A percentile compares a stretch with the other conserved stretches of the same genome.
These are phyloP conservation scores for Drosophila stalkeri DNA, from an alignment of 2,888 invertebrate species.

Conservation along the genomic window DNA sequence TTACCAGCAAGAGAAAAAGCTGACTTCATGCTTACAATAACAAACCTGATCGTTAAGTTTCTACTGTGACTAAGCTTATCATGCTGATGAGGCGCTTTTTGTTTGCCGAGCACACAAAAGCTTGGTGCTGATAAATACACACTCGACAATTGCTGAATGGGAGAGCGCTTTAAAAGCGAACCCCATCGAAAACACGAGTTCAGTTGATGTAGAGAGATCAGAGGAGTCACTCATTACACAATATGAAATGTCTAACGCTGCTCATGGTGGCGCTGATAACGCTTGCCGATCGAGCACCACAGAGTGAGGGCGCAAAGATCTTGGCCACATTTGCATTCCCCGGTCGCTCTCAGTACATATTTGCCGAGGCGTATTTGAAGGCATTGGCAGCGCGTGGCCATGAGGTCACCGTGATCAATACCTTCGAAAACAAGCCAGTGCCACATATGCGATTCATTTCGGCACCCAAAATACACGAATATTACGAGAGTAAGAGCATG, in stretches of 20 bases:
- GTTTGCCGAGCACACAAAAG: not conserved
- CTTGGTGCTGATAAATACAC: constrained; percentile 23
- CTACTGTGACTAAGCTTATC: not conserved
- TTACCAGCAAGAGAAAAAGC: not conserved
- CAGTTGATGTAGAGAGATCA: constrained; percentile 16
- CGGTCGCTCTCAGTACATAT: constrained; percentile 39
- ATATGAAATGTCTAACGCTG: constrained; percentile 39
- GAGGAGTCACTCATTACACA: not conserved
- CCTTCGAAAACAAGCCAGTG: constrained; percentile 49
- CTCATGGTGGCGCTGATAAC: constrained; percentile 23
- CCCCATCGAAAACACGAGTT: not conserved
- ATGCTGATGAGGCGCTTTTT: constrained; percentile 35
- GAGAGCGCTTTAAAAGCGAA: constrained; percentile 12
- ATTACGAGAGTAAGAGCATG: constrained; percentile 26
- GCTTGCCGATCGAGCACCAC: constrained; percentile 18
- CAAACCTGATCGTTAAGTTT: not conserved
- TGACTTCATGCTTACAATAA: not conserved
- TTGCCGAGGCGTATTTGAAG: constrained; percentile 58
- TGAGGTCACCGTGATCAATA: constrained; percentile 81
- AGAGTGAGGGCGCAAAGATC: constrained; percentile 61
- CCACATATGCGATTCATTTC: constrained; percentile 63
- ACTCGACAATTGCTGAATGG: not conserved
- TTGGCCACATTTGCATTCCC: constrained; percentile 66
- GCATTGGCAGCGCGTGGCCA: constrained; percentile 80
- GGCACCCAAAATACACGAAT: constrained; percentile 35